A percentile compares a stretch with the other conserved stretches of the same genome.
These are phyloP conservation scores for Lacerta viridis DNA, from an alignment of 2,797 vertebrate species.

Conservation along the genomic window DNA sequence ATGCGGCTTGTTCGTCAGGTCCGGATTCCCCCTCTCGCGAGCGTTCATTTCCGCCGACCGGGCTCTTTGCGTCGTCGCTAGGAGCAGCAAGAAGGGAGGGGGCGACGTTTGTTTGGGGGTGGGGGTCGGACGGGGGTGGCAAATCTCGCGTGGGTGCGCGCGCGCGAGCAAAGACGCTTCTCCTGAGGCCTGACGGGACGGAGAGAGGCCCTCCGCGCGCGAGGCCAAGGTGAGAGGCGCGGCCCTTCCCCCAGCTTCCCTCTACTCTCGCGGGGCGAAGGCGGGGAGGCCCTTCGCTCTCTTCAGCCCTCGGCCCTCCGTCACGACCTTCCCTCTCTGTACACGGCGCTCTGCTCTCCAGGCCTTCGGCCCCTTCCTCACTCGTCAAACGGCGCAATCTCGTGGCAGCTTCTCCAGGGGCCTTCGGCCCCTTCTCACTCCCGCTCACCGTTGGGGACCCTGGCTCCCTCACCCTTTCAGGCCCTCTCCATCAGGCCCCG, in stretches of 20 bases:
- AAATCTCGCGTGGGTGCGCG: not conserved
- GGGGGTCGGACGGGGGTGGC: too few relatives aligned
- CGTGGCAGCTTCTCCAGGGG: too few relatives aligned
- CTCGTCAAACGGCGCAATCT: too few relatives aligned
- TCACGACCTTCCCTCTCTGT: not conserved
- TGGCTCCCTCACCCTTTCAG: too few relatives aligned
- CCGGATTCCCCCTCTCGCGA: conserved; percentile 43
- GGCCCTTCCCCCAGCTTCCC: not conserved
- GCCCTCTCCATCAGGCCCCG: too few relatives aligned
- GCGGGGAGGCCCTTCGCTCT: not conserved
- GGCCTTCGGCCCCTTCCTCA: too few relatives aligned
- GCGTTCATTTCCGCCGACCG: not conserved
- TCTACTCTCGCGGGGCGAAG: not conserved
- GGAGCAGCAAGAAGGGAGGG: not conserved
- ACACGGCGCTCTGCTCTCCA: too few relatives aligned
- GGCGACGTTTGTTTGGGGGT: too few relatives aligned
- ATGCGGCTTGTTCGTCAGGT: accelerated
- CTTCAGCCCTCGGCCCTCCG: not conserved
- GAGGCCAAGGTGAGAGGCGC: conserved; percentile 38
- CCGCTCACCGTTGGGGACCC: too few relatives aligned
- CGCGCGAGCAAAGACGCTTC: conserved; percentile 8
- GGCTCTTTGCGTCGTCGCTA: not conserved
- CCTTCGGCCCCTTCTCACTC: too few relatives aligned
- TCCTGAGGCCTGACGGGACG: conserved; percentile 38
- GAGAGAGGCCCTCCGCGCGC: not conserved